Evolutionary conservation across 2,797 vertebrate genomes (phyloP).

Genomic region (Geotrypetes seraphini): DNA sequence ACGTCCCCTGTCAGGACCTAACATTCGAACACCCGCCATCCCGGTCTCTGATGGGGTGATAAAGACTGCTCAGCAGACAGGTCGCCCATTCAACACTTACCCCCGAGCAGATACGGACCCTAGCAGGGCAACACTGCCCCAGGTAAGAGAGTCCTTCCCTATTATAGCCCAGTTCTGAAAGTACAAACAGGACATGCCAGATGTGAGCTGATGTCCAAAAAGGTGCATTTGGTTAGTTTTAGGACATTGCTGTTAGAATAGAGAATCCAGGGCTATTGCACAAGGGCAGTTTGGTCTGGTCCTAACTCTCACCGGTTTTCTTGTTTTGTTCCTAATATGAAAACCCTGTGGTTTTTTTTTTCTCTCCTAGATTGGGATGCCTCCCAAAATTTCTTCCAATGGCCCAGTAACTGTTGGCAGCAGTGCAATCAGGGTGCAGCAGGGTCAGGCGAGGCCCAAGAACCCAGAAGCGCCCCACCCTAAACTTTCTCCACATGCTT

Average conservation of each 20-base stretch:
- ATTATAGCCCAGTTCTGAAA: too few species aligned
- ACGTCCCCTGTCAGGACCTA: conserved; percentile 80
- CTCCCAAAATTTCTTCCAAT: conserved; percentile 55
- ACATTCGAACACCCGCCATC: conserved; percentile 68
- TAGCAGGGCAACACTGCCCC: conserved; percentile 53
- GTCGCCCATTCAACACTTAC: conserved; percentile 83
- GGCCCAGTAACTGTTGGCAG: conserved; percentile 45
- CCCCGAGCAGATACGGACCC: conserved; percentile 75
- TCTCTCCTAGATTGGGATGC: conserved; percentile 38
- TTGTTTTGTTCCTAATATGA: too few species aligned
- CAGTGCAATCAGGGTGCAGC: conserved; percentile 13
- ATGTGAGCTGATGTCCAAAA: too few species aligned
- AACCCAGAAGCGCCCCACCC: conserved; percentile 40
- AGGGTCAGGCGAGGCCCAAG: background rate
- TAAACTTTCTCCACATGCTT: conserved; percentile 45
- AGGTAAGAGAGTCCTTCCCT: conserved; percentile 66
- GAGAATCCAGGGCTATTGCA: too few species aligned
- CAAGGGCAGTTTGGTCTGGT: too few species aligned
- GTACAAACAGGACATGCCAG: too few species aligned
- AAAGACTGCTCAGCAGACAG: conserved; percentile 60
- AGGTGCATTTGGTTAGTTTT: too few species aligned
- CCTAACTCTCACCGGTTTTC: too few species aligned
- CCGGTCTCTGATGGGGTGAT: conserved; percentile 57
- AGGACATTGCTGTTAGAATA: too few species aligned
- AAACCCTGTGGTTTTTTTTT: background rate